A percentile compares a stretch with the other conserved stretches of the same genome.
Conservation (phyloP, 2,888 invertebrate genomes). For the Drosophila multiciliata region DNA sequence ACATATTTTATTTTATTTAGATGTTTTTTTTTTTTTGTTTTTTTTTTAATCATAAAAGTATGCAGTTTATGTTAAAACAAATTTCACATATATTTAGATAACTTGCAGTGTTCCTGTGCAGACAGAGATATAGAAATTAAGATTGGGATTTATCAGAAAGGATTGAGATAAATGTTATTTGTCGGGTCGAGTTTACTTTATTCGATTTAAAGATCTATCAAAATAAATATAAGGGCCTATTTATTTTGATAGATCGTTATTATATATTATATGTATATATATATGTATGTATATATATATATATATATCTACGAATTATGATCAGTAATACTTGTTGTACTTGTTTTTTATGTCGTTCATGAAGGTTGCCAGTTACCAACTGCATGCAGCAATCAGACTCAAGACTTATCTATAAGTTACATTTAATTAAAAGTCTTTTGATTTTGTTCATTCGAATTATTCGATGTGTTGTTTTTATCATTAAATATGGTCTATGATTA, state of each 20-base stretch:
- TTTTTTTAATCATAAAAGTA: background rate
- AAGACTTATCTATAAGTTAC: background rate
- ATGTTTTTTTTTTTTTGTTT: background rate
- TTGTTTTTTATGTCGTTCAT: background rate
- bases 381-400: background rate
- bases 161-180: background rate
- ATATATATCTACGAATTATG: background rate
- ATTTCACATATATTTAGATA: conserved; percentile 16
- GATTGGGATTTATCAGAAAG: background rate
- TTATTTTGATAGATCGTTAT: no score
- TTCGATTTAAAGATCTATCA: background rate
- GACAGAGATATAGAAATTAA: background rate
- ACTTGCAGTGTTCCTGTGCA: background rate
- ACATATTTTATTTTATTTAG: background rate
- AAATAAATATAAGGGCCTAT: background rate
- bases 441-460: background rate
- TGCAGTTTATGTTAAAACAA: conserved; percentile 7
- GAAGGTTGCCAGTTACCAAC: background rate
- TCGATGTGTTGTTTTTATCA: background rate
- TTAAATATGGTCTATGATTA: background rate
- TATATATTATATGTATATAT: no score
- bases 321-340: background rate
- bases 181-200: background rate
- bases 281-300: no score
- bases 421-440: background rate